A percentile compares a stretch with the other conserved stretches of the same genome.
phyloP scores from a whole-genome alignment of 2,888 invertebrate species.

The Tetragonula carbonaria region DNA sequence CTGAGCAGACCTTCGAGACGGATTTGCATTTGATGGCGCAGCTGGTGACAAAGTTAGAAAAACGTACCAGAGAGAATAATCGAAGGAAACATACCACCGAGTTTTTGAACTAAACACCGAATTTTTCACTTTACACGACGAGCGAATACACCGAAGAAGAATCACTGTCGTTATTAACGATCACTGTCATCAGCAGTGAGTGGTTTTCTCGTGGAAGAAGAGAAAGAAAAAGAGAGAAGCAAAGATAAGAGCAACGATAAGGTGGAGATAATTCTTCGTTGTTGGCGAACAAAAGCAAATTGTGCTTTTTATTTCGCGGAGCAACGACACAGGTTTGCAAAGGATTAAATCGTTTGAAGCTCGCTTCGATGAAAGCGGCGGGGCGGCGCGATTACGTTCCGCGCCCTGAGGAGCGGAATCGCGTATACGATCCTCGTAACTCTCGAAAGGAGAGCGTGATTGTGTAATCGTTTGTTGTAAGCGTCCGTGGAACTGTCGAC shows the following conservation, averaged over 20 bases:
- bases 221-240: too few relatives aligned
- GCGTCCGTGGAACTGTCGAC: constrained; percentile 21
- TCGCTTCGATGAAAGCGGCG: background rate
- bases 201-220: too few relatives aligned
- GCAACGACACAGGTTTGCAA: background rate
- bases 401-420: background rate
- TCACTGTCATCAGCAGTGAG: background rate
- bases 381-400: too few relatives aligned
- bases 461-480: constrained; percentile 20
- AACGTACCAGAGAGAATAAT: too few relatives aligned
- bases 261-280: constrained; percentile 2
- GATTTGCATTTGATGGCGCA: too few relatives aligned
- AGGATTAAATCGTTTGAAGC: background rate
- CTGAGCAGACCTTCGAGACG: too few relatives aligned
- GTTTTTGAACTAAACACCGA: too few relatives aligned
- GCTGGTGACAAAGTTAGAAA: too few relatives aligned
- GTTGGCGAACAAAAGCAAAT: background rate
- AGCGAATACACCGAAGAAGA: background rate
- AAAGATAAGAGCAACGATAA: background rate
- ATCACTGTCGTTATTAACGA: background rate
- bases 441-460: background rate
- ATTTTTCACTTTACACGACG: too few relatives aligned
- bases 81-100: too few relatives aligned
- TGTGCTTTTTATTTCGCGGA: background rate
- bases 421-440: constrained; percentile 30